Evolutionary conservation across 2,888 invertebrate species (phyloP).

Genomic region (Alsophila aescularia): DNA sequence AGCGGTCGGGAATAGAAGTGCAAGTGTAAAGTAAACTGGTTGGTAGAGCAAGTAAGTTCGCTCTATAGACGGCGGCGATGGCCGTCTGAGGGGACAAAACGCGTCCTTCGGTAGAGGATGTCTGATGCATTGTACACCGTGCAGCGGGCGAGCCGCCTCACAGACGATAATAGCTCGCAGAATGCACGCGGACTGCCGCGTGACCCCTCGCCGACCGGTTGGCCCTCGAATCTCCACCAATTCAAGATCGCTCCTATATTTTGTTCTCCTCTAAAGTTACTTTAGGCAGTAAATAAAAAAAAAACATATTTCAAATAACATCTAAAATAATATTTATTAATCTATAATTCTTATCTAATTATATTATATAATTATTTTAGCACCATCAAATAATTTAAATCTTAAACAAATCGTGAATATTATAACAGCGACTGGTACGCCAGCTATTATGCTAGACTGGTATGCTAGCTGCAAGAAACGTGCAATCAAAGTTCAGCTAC

Average conservation of each 20-base stretch:
- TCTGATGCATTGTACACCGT: slow-evolving; percentile 59
- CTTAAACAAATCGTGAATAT: not conserved
- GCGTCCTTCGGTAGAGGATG: slow-evolving; percentile 62
- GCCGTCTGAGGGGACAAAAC: slow-evolving; percentile 53
- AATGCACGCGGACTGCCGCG: slow-evolving; percentile 10
- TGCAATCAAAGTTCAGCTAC: slow-evolving; percentile 61
- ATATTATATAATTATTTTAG: no score
- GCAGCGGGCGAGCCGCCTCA: slow-evolving; percentile 42
- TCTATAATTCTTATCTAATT: no score
- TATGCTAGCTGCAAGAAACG: slow-evolving; percentile 48
- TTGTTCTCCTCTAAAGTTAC: not conserved
- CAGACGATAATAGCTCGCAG: slow-evolving; percentile 42
- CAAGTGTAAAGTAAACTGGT: slow-evolving; percentile 73
- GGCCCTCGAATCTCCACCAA: not conserved
- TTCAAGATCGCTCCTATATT: not conserved
- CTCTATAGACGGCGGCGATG: slow-evolving; percentile 20
- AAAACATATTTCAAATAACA: not conserved
- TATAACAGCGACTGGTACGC: slow-evolving; percentile 41
- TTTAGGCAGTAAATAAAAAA: no score
- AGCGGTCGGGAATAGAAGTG: slow-evolving; percentile 59
- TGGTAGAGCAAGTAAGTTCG: slow-evolving; percentile 38
- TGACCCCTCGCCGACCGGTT: slow-evolving; percentile 9
- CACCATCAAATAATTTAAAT: no score
- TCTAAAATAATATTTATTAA: no score
- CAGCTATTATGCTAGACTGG: no score